Conservation (phyloP, 2,113 vertebrate genomes). For the Patagioenas fasciata region DNA sequence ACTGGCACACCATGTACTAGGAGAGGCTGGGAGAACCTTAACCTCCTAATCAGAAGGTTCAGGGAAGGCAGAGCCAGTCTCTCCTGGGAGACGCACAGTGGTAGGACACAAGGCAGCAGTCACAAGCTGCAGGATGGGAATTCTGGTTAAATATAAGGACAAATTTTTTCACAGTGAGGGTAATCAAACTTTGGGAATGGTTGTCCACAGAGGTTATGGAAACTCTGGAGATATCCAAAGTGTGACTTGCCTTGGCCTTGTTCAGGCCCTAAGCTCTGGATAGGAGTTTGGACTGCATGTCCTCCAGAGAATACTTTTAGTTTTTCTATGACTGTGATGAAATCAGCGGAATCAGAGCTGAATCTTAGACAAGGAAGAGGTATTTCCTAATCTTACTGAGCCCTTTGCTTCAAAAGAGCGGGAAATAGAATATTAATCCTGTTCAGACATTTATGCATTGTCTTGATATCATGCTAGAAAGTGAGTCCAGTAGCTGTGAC, state of each 20-base stretch:
- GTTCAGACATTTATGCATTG: background rate
- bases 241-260: background rate
- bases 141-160: background rate
- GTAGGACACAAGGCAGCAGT: background rate
- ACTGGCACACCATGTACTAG: background rate
- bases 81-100: background rate
- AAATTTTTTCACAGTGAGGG: background rate
- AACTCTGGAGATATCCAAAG: background rate
- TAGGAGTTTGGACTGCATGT: background rate
- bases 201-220: background rate
- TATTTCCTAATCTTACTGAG: background rate
- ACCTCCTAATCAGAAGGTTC: accelerated
- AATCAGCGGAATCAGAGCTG: background rate
- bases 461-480: background rate
- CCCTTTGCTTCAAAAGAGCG: background rate
- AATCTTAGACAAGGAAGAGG: background rate
- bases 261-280: background rate
- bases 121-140: background rate
- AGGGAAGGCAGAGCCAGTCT: background rate
- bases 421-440: background rate
- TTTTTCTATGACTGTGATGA: background rate
- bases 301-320: background rate
- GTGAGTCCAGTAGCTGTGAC: background rate
- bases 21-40: background rate
- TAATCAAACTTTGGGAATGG: background rate